Percentiles rank a stretch among this genome's conserved stretches.
Conservation (phyloP, 2,888 invertebrate species). For the Lithosia quadra region DNA sequence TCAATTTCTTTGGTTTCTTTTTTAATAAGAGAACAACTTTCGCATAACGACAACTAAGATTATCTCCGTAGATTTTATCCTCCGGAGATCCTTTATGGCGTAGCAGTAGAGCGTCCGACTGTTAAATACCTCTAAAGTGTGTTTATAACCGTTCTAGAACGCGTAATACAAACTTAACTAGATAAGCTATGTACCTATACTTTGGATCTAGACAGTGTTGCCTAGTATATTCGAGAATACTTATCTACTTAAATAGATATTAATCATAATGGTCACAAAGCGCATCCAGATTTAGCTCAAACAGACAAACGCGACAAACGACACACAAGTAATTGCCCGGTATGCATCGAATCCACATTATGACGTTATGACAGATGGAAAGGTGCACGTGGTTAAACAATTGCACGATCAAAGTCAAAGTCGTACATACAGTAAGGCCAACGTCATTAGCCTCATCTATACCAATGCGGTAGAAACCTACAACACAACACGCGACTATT, state of each 20-base stretch:
- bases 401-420: background rate
- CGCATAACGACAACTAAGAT: background rate
- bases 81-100: too few species aligned
- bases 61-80: background rate
- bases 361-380: background rate
- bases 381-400: background rate
- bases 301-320: background rate
- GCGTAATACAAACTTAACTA: too few species aligned
- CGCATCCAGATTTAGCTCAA: background rate
- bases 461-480: background rate
- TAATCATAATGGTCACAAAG: too few species aligned
- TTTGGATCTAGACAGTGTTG: too few species aligned
- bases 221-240: too few species aligned
- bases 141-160: too few species aligned
- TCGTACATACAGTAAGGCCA: background rate
- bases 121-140: too few species aligned
- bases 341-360: background rate
- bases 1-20: background rate
- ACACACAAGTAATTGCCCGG: background rate
- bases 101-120: too few species aligned
- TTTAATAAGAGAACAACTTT: background rate
- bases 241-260: too few species aligned
- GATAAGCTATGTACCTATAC: too few species aligned
- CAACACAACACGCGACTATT: background rate
- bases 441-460: background rate